A percentile compares a stretch with the other conserved stretches of the same genome.
phyloP scores from a whole-genome alignment of 2,113 vertebrate species.

The Ictalurus furcatus region DNA sequence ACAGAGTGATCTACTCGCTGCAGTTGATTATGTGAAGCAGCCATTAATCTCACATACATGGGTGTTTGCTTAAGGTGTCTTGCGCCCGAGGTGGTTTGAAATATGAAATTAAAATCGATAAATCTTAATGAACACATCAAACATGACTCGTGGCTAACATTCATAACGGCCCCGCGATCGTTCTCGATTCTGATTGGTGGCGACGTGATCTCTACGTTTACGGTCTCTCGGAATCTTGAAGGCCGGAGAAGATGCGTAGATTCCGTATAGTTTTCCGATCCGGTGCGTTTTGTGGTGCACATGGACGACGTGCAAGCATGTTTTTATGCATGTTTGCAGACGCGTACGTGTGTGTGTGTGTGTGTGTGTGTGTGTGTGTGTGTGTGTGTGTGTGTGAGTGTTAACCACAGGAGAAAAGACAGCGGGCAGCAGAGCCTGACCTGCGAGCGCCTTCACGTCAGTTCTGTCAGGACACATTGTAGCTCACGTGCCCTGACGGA shows the following conservation, averaged over 20 bases:
- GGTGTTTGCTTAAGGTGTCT: conserved; percentile 59
- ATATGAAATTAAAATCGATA: conserved; percentile 70
- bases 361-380: conserved; percentile 14
- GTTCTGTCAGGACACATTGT: conserved; percentile 78
- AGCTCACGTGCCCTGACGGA: conserved; percentile 74
- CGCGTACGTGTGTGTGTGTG: neutral
- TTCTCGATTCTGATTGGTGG: conserved; percentile 27
- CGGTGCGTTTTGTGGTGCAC: too few relatives aligned
- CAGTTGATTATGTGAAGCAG: conserved; percentile 62
- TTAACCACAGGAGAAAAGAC: conserved; percentile 65
- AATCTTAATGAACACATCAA: conserved; percentile 58
- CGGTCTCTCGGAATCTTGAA: neutral
- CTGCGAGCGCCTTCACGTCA: conserved; percentile 78
- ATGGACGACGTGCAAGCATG: neutral
- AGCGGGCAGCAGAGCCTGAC: conserved; percentile 75
- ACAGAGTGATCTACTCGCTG: conserved; percentile 61
- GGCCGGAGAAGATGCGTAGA: neutral
- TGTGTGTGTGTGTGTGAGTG: conserved; percentile 7
- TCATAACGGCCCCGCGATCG: conserved; percentile 31
- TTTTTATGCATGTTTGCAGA: neutral
- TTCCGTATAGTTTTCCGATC: too few relatives aligned
- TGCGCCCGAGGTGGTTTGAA: conserved; percentile 59
- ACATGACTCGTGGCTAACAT: conserved; percentile 49
- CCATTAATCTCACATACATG: conserved; percentile 68
- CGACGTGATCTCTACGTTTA: neutral